Evolutionary conservation across 2,888 invertebrate species (phyloP), one percentile per base, ranked within the genome.

Genomic region (Cheilosia vulpina): DNA sequence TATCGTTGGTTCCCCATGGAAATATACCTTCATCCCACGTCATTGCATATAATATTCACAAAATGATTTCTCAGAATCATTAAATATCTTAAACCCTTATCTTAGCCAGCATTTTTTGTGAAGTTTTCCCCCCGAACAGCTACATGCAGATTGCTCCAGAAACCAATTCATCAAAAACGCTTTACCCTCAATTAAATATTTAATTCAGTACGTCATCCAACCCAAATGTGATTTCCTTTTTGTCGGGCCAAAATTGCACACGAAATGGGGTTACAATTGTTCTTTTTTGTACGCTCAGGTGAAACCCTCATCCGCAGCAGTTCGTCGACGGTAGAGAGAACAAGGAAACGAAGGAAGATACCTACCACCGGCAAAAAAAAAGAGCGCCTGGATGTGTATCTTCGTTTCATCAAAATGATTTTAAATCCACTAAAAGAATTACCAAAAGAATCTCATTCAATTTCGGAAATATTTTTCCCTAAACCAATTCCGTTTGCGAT

Each of bases 381-480:
- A 45, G 13, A n/a, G 17, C 43, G 27, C 34, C 17, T 45, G 55
- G 53, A 68, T 60, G 68, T 63, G 72, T 68, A 78, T 82, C 82
- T 78, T 79, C 63, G 63, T 79, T 73, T 83, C 73, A 78, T 83
- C 73, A 83, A 79, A 83, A 73, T 73, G 73, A 83, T 83, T 79
- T 73, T 68, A 83, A 83, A 83, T 83, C 78, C 73, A 73, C 83
- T 83, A 83, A 83, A 83, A 57, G 79, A 73, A 83, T 83, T 83
- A 83, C 83, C 72, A 72, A 41, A 72, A 43, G 76, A 60, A 68
- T 81, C 66, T 81, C 79, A 79, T 83, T 79, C 83, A 83, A 83
- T 83, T 79, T 83, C 15, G 52, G 66, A 73, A 83, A 73, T 31
- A 55, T 45, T 27, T 34, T 53, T 63, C 15, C 60, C 21, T 79